A percentile compares a stretch with the other conserved stretches of the same genome.
Conservation (phyloP, 2,888 invertebrate species). For the Diarsia rubi region DNA sequence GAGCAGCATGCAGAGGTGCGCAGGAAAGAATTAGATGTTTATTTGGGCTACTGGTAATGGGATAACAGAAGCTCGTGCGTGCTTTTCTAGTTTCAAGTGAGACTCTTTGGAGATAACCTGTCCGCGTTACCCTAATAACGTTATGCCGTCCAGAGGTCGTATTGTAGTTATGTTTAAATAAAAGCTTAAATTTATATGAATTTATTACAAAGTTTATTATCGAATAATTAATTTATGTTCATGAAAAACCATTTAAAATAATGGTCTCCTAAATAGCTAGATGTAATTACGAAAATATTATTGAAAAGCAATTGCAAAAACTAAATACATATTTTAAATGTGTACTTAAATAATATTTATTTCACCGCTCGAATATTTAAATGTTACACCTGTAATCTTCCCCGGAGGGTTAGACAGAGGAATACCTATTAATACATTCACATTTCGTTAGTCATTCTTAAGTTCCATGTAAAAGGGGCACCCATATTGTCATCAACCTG, state of each 20-base stretch:
- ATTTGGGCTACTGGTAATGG: slow-evolving; percentile 87
- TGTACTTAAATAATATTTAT: neutral
- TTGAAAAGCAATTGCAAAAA: neutral
- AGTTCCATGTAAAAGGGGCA: no score
- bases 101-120: slow-evolving; percentile 60
- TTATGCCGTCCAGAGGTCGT: slow-evolving; percentile 22
- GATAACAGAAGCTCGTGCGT: slow-evolving; percentile 85
- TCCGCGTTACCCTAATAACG: slow-evolving; percentile 34
- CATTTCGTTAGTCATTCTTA: no score
- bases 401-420: no score
- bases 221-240: neutral
- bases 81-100: slow-evolving; percentile 81
- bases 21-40: slow-evolving; percentile 90
- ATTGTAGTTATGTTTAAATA: neutral
- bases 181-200: neutral
- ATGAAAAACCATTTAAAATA: neutral
- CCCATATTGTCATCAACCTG: no score
- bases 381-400: neutral
- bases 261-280: no score
- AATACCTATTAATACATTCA: no score
- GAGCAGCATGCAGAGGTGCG: slow-evolving; percentile 87
- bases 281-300: neutral
- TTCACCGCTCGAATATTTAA: neutral
- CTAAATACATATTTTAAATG: neutral
- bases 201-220: neutral